Base-by-base conservation (phyloP, 2,888 invertebrate genomes). In the Callimorpha dominula region DNA sequence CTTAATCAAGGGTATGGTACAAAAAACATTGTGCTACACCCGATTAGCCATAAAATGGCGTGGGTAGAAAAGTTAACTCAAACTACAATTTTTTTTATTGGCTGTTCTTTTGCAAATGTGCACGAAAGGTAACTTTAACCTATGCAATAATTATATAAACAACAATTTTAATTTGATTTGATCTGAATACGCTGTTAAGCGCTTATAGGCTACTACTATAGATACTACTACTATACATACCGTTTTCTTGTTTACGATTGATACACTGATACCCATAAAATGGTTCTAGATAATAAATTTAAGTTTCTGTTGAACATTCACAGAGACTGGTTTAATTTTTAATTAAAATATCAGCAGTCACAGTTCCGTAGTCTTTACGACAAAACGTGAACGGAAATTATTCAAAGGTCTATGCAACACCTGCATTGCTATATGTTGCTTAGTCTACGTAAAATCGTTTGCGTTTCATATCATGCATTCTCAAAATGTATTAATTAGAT, bases 391-490 rank as follows among this genome's bases (percentile, higher is more conserved):
- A n/a, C n/a, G 68, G 57, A 50, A 57, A 66, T 50, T n/a, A 3
- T 66, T 31, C 31, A 31, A 20, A 50, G 31, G 50, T n/a, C 50
- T 20, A 31, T 31, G 50, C 9, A 20, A 20, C 20, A 20, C 20
- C 57, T 20, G 57, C 20, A 31, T 66, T 49, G 8, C 31, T 1
- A 4, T 46, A 8, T 46, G 43, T 46, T 46, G 9, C 43, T 46
- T 8, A 46, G 9, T 46, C 43, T 46, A 9, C 6, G 9, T 66
- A 70, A 62, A 70, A 74, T 66, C 69, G 31, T 68, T 75, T 65
- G 66, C 52, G 54, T 60, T 52, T 72, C 65, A 9, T 71, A 72
- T 80, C 70, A 77, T 78, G 76, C 71, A 73, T 76, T 62, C 63
- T 14, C 12, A 49, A 68, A 42, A 49, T 76, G 73, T 72, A 78